Percentiles rank a stretch among this genome's conserved stretches.
phyloP scores from a whole-genome alignment of 2,113 vertebrate genomes.

The Aphelocoma coerulescens region DNA sequence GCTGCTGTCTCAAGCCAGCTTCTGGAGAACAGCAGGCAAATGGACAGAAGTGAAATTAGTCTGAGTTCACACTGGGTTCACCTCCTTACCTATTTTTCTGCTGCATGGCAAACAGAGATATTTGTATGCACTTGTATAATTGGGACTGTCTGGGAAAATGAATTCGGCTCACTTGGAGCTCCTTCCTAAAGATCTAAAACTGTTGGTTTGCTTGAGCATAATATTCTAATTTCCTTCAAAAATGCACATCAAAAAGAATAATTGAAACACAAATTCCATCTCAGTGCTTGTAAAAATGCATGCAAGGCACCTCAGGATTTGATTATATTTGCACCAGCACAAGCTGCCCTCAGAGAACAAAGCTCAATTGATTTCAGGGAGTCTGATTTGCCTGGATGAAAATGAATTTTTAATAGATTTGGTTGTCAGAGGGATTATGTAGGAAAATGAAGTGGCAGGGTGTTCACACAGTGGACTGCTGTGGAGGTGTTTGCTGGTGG shows the following conservation, averaged over 20 bases:
- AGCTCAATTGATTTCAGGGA: conserved; percentile 11
- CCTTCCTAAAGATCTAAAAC: not conserved
- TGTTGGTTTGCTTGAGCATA: not conserved
- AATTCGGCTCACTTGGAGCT: not conserved
- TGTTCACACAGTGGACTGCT: not conserved
- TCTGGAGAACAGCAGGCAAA: not conserved
- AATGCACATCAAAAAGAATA: conserved; percentile 34
- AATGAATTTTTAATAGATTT: conserved; percentile 45
- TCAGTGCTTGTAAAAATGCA: conserved; percentile 15
- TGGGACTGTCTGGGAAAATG: not conserved
- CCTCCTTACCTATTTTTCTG: not conserved
- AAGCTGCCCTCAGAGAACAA: conserved; percentile 33
- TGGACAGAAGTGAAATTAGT: not conserved
- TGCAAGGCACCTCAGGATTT: conserved; percentile 21
- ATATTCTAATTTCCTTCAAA: conserved; percentile 21
- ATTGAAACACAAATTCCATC: not conserved
- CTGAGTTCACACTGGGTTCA: not conserved
- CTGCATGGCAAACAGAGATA: not conserved
- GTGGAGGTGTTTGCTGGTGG: not conserved
- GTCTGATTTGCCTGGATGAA: conserved; percentile 4
- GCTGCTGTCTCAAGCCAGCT: not conserved
- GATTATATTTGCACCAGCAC: not conserved
- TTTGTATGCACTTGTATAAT: not conserved
- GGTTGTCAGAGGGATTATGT: conserved; percentile 6
- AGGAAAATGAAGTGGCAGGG: not conserved